These are phyloP conservation scores for Myiagra hebetior DNA, from an alignment of 2,113 vertebrate species.

Conservation along the genomic window DNA sequence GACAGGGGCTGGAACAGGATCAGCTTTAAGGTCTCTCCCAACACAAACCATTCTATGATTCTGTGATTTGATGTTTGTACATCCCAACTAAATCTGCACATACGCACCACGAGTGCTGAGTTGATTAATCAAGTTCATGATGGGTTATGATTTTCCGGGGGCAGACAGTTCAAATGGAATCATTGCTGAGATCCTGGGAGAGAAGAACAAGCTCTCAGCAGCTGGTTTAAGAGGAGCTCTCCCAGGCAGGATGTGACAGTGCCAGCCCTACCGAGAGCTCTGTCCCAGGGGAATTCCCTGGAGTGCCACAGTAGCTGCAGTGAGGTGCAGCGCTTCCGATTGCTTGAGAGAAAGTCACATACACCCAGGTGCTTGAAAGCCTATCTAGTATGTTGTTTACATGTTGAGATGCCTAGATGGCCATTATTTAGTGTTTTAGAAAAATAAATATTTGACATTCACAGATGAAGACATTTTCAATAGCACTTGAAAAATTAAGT, in stretches of 20 bases:
- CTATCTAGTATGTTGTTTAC: background rate
- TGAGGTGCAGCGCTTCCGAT: background rate
- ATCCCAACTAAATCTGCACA: background rate
- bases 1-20: background rate
- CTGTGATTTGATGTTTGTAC: background rate
- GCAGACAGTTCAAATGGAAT: background rate
- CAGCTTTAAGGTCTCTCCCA: background rate
- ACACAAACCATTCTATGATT: fast-evolving
- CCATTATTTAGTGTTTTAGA: background rate
- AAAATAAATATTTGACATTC: conserved; percentile 33
- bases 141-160: background rate
- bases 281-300: background rate
- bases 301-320: background rate
- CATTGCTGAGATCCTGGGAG: background rate
- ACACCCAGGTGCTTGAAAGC: background rate
- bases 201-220: background rate
- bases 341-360: background rate
- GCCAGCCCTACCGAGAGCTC: fast-evolving
- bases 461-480: conserved; percentile 12
- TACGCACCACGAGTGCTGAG: fast-evolving
- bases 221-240: background rate
- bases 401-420: background rate
- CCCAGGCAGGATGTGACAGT: background rate
- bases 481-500: conserved; percentile 21
- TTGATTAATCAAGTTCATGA: background rate